phyloP scores from a whole-genome alignment of 2,888 invertebrate species.

The Drosophila infuscata region DNA sequence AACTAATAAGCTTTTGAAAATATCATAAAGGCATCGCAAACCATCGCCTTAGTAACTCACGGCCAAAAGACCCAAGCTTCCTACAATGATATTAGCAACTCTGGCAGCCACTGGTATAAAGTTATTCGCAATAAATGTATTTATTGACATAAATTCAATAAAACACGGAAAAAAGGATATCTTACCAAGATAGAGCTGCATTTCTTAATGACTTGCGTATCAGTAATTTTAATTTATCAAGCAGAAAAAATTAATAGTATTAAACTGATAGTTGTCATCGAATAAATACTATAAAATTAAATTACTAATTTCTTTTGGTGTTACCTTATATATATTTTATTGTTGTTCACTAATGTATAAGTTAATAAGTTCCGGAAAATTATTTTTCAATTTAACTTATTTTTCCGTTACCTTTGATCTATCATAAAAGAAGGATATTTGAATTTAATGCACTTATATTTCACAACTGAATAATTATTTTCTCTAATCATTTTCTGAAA shows the following conservation, averaged over 20 bases:
- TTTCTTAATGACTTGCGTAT: not conserved
- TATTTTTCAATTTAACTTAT: not conserved
- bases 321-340: not conserved
- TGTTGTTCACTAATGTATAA: not conserved
- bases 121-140: too few relatives aligned
- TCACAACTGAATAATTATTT: slow-evolving; percentile 17
- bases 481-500: slow-evolving; percentile 11
- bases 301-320: not conserved
- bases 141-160: too few relatives aligned
- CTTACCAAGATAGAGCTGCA: not conserved
- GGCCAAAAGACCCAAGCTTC: slow-evolving; percentile 44
- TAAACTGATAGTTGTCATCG: not conserved
- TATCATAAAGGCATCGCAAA: slow-evolving; percentile 50
- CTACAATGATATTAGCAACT: slow-evolving; percentile 48
- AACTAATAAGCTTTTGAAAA: slow-evolving; percentile 69
- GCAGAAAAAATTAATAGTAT: not conserved
- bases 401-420: not conserved
- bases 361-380: not conserved
- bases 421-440: too few relatives aligned
- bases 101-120: not conserved
- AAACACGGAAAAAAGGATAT: not conserved
- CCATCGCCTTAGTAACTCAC: slow-evolving; percentile 34
- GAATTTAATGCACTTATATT: not conserved
- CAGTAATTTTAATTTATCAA: not conserved
- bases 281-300: not conserved